Evolutionary conservation across 2,888 invertebrate species (phyloP).

Genomic region (Diabrotica balteata): DNA sequence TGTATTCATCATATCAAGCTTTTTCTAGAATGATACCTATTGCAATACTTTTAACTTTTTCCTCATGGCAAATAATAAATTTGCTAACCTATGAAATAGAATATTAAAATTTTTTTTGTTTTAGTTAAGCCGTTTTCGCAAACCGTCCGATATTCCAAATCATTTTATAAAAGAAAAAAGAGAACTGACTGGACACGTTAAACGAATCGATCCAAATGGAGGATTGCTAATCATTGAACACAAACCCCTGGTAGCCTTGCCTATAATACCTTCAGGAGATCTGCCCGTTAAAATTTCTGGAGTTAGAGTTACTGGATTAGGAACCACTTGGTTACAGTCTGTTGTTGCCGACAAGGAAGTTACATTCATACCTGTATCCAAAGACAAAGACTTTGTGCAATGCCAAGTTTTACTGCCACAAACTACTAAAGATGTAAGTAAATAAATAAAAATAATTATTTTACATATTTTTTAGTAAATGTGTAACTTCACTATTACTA

Average conservation of each 20-base stretch:
- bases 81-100: no score
- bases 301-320: constrained; percentile 61
- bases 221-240: constrained; percentile 59
- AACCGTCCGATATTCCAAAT: constrained; percentile 58
- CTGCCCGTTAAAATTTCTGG: constrained; percentile 65
- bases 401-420: constrained; percentile 59
- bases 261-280: constrained; percentile 48
- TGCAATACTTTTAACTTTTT: no score
- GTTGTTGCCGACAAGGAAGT: constrained; percentile 57
- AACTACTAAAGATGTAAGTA: constrained; percentile 49
- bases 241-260: constrained; percentile 55
- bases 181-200: constrained; percentile 57
- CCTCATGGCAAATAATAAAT: no score
- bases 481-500: not conserved
- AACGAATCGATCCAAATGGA: constrained; percentile 58
- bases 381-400: constrained; percentile 58
- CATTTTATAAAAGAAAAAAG: constrained; percentile 55
- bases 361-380: constrained; percentile 59
- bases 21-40: no score
- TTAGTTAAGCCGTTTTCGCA: constrained; percentile 59
- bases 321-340: constrained; percentile 61
- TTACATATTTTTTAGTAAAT: not conserved
- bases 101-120: constrained; percentile 24
- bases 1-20: no score
- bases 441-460: no score